Conservation (phyloP, 2,888 invertebrate genomes). For the Clepsis dumicolana region DNA sequence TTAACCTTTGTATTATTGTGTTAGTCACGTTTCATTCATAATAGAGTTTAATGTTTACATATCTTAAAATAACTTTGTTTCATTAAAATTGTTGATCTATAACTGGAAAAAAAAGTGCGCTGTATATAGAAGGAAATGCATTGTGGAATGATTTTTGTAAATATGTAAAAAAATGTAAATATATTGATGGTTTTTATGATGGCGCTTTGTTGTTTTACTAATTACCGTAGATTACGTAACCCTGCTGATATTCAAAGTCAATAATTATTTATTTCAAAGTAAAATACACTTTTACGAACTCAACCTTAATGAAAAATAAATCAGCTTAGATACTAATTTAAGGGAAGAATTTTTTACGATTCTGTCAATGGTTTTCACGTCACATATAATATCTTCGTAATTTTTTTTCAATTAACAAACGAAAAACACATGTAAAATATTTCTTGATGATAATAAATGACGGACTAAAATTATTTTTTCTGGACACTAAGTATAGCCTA, state of each 20-base stretch:
- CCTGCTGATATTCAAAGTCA: not conserved
- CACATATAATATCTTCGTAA: no score
- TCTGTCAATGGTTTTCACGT: no score
- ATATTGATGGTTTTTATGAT: conserved; percentile 85
- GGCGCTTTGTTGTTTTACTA: conserved; percentile 67
- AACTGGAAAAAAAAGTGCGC: conserved; percentile 41
- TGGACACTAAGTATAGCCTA: no score
- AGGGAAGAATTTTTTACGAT: conserved; percentile 5
- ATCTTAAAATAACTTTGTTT: conserved; percentile 55
- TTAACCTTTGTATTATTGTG: conserved; percentile 35
- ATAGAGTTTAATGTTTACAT: conserved; percentile 59
- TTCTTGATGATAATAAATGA: no score
- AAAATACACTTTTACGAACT: not conserved
- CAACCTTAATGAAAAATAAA: conserved; percentile 2
- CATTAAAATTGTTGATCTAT: conserved; percentile 44
- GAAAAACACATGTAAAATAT: no score
- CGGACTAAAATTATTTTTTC: no score
- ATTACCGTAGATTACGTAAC: not conserved
- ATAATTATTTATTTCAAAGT: conserved; percentile 13
- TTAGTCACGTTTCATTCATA: conserved; percentile 42
- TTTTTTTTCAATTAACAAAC: no score
- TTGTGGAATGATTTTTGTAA: conserved; percentile 61
- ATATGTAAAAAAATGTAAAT: conserved; percentile 73
- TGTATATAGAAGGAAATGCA: conserved; percentile 39
- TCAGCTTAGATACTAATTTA: not conserved